These are phyloP conservation scores for Eurypyga helias DNA, from an alignment of 2,113 vertebrate species.

Conservation along the genomic window DNA sequence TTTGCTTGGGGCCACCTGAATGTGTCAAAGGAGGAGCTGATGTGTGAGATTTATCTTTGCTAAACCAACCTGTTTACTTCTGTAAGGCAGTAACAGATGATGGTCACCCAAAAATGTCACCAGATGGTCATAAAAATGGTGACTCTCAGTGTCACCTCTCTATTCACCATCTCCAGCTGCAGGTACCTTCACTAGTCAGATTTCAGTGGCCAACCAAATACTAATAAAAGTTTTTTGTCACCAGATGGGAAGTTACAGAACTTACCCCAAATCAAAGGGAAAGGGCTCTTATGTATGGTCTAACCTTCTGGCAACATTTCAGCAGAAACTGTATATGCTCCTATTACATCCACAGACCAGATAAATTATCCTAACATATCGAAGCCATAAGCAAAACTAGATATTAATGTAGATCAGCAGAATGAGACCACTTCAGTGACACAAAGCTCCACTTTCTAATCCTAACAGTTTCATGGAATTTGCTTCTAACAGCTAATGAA, in stretches of 20 bases:
- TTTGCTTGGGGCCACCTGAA: accelerated
- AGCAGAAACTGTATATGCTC: not conserved
- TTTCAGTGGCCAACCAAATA: too few species aligned
- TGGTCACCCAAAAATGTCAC: too few species aligned
- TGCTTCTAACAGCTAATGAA: not conserved
- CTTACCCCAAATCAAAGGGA: not conserved
- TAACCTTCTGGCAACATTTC: not conserved
- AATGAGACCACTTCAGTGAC: not conserved
- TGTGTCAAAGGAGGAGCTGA: not conserved
- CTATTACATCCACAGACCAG: accelerated
- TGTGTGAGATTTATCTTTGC: accelerated
- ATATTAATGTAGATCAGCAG: not conserved
- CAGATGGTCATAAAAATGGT: too few species aligned
- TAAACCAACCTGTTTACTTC: not conserved
- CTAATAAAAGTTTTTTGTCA: too few species aligned
- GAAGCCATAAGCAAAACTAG: not conserved
- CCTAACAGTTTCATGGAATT: not conserved
- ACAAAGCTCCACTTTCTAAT: not conserved
- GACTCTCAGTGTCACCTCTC: too few species aligned
- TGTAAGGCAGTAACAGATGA: not conserved
- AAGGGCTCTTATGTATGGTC: accelerated
- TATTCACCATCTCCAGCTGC: too few species aligned
- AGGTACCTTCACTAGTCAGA: too few species aligned
- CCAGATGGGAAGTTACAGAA: not conserved
- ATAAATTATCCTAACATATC: not conserved